Percentiles rank a stretch among this genome's conserved stretches.
Conservation (phyloP, 2,888 invertebrate species). For the Hartigia nigra region DNA sequence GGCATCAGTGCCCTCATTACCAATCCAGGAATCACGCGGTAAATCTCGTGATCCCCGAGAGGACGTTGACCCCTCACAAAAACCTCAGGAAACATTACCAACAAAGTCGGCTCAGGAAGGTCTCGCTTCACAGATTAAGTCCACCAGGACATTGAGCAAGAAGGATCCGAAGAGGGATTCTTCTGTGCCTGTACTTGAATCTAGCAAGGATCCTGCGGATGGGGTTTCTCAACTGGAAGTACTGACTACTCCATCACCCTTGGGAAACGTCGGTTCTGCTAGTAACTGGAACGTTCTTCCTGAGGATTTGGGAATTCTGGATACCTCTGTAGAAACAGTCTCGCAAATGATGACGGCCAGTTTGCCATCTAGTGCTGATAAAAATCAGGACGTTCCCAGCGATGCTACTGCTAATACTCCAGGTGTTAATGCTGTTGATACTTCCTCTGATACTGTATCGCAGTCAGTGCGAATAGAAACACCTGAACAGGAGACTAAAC, state of each 20-base stretch:
- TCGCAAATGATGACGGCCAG: slow-evolving; percentile 22
- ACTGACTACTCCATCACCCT: slow-evolving; percentile 37
- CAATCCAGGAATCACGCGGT: not conserved
- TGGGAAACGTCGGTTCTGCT: slow-evolving; percentile 32
- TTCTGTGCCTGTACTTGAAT: slow-evolving; percentile 45
- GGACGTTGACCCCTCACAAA: not conserved
- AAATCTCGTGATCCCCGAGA: not conserved
- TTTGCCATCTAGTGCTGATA: not conserved
- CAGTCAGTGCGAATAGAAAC: not conserved
- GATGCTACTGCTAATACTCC: not conserved
- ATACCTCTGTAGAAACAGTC: slow-evolving; percentile 33
- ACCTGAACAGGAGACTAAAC: slow-evolving; percentile 2
- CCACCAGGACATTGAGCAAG: slow-evolving; percentile 47
- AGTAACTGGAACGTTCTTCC: slow-evolving; percentile 12
- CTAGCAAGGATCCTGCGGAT: slow-evolving; percentile 41
- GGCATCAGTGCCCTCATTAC: not conserved
- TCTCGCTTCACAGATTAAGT: slow-evolving; percentile 52
- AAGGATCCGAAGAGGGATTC: slow-evolving; percentile 48
- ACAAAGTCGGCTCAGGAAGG: slow-evolving; percentile 49
- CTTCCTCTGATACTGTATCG: not conserved
- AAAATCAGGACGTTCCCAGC: not conserved
- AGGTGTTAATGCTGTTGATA: not conserved
- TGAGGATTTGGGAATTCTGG: slow-evolving; percentile 35
- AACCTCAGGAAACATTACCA: slow-evolving; percentile 2
- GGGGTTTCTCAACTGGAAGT: slow-evolving; percentile 43